Conservation (phyloP, 2,797 vertebrate genomes). For the Garrulus glandarius region DNA sequence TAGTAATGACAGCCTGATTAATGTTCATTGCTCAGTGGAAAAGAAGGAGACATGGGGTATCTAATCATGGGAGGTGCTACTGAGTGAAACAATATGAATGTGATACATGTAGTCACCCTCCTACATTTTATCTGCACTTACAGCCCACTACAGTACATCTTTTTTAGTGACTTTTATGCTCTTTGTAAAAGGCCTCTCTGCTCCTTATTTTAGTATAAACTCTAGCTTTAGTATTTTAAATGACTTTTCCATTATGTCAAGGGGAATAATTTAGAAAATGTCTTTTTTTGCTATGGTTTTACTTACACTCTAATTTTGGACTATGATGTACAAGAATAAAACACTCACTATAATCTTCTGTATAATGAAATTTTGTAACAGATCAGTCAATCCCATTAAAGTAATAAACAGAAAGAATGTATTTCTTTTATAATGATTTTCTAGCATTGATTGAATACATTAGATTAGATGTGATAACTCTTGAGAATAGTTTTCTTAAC, state of each 20-base stretch:
- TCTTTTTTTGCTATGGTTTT: background rate
- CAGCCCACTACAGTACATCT: background rate
- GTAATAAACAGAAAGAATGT: background rate
- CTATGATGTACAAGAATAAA: background rate
- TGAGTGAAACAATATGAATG: background rate
- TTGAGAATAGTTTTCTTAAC: background rate
- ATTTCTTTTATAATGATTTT: background rate
- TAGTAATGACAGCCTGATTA: background rate
- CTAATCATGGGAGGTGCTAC: background rate
- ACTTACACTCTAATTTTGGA: background rate
- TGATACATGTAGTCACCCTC: background rate
- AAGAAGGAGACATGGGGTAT: background rate
- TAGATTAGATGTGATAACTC: background rate
- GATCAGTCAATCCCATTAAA: background rate
- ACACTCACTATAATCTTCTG: background rate
- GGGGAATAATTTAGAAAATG: background rate
- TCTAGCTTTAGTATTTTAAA: background rate
- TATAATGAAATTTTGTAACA: background rate
- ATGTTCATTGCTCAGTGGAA: background rate
- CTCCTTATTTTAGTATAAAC: background rate
- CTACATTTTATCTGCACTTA: background rate
- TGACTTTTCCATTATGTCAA: background rate
- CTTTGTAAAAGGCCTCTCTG: background rate
- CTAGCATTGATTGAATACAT: background rate
- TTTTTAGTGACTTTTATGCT: background rate